phyloP scores from a whole-genome alignment of 2,888 invertebrate species.

The Chloroclystis v-ata region DNA sequence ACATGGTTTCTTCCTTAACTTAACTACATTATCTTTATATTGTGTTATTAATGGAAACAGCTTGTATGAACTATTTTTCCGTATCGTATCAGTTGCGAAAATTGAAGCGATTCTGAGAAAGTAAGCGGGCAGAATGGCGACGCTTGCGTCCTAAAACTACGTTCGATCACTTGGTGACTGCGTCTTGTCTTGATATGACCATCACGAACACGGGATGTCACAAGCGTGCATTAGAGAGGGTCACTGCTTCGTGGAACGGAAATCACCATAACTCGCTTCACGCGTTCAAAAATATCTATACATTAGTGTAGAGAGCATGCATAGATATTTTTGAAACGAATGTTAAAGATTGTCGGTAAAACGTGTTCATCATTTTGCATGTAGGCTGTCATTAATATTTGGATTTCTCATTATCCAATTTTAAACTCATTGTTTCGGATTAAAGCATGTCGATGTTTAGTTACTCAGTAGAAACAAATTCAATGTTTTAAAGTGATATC shows the following conservation, averaged over 20 bases:
- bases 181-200: constrained; percentile 47
- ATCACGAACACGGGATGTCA: constrained; percentile 61
- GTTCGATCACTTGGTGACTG: constrained; percentile 71
- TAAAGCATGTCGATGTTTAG: constrained; percentile 52
- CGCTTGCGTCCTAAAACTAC: constrained; percentile 53
- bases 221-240: constrained; percentile 67
- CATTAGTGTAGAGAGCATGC: constrained; percentile 23
- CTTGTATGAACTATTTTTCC: constrained; percentile 17
- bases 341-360: constrained; percentile 43
- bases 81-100: constrained; percentile 10
- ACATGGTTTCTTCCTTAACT: too few relatives aligned
- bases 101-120: constrained; percentile 22
- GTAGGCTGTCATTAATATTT: constrained; percentile 62
- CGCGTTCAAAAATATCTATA: constrained; percentile 53
- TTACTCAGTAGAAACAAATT: constrained; percentile 33
- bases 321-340: constrained; percentile 54
- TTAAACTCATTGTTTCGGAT: constrained; percentile 19
- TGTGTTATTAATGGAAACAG: constrained; percentile 16
- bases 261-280: constrained; percentile 45
- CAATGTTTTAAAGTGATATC: constrained; percentile 3
- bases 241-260: constrained; percentile 73
- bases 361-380: constrained; percentile 61
- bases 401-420: constrained; percentile 29
- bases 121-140: constrained; percentile 36
- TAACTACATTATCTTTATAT: too few relatives aligned